Evolutionary conservation across 2,888 invertebrate genomes (phyloP), one percentile per base, ranked within the genome.

Genomic region (Parnassius mnemosyne): DNA sequence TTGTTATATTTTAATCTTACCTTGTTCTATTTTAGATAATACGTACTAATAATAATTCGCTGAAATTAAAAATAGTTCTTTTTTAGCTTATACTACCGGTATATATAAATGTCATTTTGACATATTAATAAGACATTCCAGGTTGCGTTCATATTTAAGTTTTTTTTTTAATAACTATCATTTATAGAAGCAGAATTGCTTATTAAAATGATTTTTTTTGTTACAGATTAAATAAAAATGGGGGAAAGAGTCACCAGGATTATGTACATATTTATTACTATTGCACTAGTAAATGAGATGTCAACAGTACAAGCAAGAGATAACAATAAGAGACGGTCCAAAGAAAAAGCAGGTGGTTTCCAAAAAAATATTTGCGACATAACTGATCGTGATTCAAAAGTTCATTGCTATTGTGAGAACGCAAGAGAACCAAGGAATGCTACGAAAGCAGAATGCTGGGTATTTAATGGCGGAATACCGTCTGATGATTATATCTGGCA

Each of bases 401-500:
- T 95, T 64, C 94, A 93, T 73, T 96, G 96, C 83, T 93, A 94
- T 78, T 95, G 95, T 77, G 93, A 94, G 72, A 92, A 92, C 61
- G 89, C 91, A 54, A 88, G 91, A 61, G 87, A 90, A 63, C 84
- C 84, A 47, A 82, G 83, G 69, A 92, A 93, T 74, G 95, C 95
- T 25, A 94, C 94, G 53, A 94, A 94, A 71, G 95, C 95, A 54
- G 95, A 95, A 81, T 97, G 97, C 80, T 20, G 20, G 20, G 20
- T 20, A 20, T 20, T 20, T 20, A 20, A 20, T 20, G 20, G 20
- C 2, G 20, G 94, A 52, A 92, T 95, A 75, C 92, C 93, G 9
- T 92, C 92, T 64, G 94, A 95, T 71, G 94, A 96, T 78, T 93
- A 93, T 66, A 93, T 95, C 72, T 96, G 96, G 96, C 93, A 93